Evolutionary conservation across 2,888 invertebrate species (phyloP), one percentile per base, ranked within the genome.

Genomic region (Protonemura montana): DNA sequence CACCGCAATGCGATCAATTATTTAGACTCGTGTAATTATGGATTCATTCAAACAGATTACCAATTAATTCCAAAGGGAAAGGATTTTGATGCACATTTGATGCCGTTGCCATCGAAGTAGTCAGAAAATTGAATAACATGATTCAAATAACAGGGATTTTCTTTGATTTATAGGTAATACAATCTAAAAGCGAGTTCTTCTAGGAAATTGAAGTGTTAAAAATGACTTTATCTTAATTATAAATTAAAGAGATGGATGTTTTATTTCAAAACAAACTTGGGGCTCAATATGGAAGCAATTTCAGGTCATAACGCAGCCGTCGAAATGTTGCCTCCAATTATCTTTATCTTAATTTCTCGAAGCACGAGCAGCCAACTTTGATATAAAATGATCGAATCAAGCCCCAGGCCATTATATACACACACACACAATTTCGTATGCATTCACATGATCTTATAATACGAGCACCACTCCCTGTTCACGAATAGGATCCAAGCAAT

Each of bases 401-500:
- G 25, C 82, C 41, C 25, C 35, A n/a, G 42, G 82, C 82, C 82
- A 41, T 83, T 35, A 83, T 83, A 41, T 41, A 35, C 81, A 82
- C 16, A 78, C 78, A 28, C 7, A 28, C 78, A 29, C 27, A 28
- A 78, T 78, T 78, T 27, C 26, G 10, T 78, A 78, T 78, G 78
- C 29, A 78, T 78, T 78, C 16, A n/a, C n/a, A 27, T 25, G 16
- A 5, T 78, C 29, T 78, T 25, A 78, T 78, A 28, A 78, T 29
- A 27, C 25, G 29, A 29, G 27, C 29, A 84, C 84, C 84, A 84
- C 84, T 84, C 84, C 84, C 84, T 76, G 21, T 76, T 42, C 84
- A 84, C 84, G 84, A 59, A 84, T 84, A 59, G 84, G 25, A 84
- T 84, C 27, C 29, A 13, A 28, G 84, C 59, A 84, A 84, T 84